Percentiles rank a stretch among this genome's conserved stretches.
Conservation (phyloP, 2,888 invertebrate genomes). For the Cremastinae sp. region DNA sequence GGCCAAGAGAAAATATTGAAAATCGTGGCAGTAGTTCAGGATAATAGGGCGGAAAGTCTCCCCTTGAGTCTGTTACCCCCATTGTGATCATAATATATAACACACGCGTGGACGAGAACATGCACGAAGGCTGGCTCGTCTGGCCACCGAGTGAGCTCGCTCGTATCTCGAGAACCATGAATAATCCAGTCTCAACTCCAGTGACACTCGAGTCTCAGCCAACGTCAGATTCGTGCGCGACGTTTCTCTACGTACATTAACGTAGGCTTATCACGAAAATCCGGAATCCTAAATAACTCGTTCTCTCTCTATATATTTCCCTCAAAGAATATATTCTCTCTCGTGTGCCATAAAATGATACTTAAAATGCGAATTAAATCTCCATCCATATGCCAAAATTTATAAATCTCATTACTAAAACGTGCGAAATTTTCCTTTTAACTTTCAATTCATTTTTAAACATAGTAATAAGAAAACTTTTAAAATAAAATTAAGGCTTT, state of each 20-base stretch:
- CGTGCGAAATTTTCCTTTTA: too few species aligned
- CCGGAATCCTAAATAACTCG: neutral
- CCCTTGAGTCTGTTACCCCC: slow-evolving; percentile 30
- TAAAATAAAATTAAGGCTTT: too few species aligned
- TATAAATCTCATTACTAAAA: too few species aligned
- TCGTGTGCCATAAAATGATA: too few species aligned
- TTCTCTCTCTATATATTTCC: too few species aligned
- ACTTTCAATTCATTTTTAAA: too few species aligned
- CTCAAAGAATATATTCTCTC: too few species aligned
- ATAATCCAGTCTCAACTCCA: slow-evolving; percentile 52
- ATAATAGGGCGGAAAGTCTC: slow-evolving; percentile 38
- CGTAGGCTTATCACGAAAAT: neutral
- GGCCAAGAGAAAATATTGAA: slow-evolving; percentile 31
- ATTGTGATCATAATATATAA: slow-evolving; percentile 35
- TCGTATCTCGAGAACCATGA: slow-evolving; percentile 44
- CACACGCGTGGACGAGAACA: neutral
- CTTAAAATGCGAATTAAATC: too few species aligned
- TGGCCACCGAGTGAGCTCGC: slow-evolving; percentile 1
- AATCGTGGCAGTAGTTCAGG: slow-evolving; percentile 48
- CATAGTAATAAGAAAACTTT: too few species aligned
- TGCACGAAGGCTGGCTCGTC: slow-evolving; percentile 13
- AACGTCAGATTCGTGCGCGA: slow-evolving; percentile 22
- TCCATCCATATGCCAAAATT: too few species aligned
- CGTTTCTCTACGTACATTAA: slow-evolving; percentile 11
- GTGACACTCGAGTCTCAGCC: slow-evolving; percentile 32